phyloP scores from a whole-genome alignment of 2,888 invertebrate genomes.

The Tetramorium bicarinatum region DNA sequence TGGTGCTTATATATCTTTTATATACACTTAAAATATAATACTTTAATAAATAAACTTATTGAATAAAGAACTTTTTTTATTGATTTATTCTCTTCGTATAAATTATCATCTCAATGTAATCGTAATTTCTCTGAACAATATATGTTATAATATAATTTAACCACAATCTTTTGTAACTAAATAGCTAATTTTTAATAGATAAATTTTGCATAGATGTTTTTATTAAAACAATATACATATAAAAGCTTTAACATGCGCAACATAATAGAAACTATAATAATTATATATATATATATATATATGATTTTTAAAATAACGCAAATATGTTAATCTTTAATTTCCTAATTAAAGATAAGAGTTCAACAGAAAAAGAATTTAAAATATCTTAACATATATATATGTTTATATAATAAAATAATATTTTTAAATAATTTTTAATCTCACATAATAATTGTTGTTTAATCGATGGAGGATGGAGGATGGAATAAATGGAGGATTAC shows the following conservation, averaged over 20 bases:
- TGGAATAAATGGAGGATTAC: neutral
- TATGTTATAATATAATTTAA: neutral
- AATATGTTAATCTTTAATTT: neutral
- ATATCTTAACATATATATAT: neutral
- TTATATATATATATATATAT: neutral
- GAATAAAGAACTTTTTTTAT: no score
- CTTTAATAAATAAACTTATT: no score
- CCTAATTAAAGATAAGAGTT: neutral
- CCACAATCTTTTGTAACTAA: neutral
- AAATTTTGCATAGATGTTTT: neutral
- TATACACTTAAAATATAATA: no score
- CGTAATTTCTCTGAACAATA: neutral
- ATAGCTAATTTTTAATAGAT: neutral
- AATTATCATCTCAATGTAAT: neutral
- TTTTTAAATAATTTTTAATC: neutral
- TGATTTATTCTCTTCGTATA: no score
- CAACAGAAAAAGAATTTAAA: neutral
- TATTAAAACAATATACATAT: neutral
- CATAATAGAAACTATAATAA: neutral
- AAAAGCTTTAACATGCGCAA: neutral
- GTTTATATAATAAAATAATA: neutral
- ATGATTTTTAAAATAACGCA: neutral
- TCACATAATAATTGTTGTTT: neutral
- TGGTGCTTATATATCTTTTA: no score
- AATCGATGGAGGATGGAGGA: no score